Evolutionary conservation across 2,888 invertebrate genomes (phyloP).

Genomic region (Protodeltote pygarga): DNA sequence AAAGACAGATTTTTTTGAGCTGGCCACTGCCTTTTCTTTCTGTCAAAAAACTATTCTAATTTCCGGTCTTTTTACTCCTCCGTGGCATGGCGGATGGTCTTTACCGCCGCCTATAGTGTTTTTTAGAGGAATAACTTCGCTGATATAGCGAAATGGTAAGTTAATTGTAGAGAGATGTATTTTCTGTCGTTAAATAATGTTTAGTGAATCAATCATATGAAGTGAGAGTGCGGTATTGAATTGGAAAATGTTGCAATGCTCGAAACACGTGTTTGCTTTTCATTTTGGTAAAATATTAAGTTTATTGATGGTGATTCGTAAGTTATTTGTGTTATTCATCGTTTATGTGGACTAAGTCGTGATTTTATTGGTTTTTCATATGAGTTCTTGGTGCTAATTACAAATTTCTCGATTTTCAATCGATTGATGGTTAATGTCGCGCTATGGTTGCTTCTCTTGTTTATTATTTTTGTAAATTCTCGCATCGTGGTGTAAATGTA

Average conservation of each 20-base stretch:
- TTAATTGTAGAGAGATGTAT: conserved; percentile 53
- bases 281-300: conserved; percentile 20
- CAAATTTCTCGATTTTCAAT: background rate
- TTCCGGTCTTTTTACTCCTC: conserved; percentile 86
- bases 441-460: conserved; percentile 25
- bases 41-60: conserved; percentile 68
- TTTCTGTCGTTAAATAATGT: conserved; percentile 24
- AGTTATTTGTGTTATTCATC: conserved; percentile 26
- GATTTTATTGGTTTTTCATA: background rate
- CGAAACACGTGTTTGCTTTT: conserved; percentile 58
- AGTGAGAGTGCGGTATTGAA: conserved; percentile 59
- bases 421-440: conserved; percentile 3
- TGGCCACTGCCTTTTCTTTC: conserved; percentile 67
- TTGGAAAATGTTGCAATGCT: conserved; percentile 32
- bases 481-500: background rate
- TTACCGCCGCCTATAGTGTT: conserved; percentile 79
- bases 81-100: conserved; percentile 87
- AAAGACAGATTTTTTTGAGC: conserved; percentile 40
- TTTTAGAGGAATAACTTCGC: conserved; percentile 81
- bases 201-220: conserved; percentile 50
- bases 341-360: background rate
- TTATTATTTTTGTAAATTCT: conserved; percentile 16
- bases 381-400: background rate
- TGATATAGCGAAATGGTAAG: conserved; percentile 85
- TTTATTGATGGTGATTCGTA: conserved; percentile 29